These are phyloP conservation scores for Campaea margaritaria DNA, from an alignment of 2,888 invertebrate species.

Conservation along the genomic window DNA sequence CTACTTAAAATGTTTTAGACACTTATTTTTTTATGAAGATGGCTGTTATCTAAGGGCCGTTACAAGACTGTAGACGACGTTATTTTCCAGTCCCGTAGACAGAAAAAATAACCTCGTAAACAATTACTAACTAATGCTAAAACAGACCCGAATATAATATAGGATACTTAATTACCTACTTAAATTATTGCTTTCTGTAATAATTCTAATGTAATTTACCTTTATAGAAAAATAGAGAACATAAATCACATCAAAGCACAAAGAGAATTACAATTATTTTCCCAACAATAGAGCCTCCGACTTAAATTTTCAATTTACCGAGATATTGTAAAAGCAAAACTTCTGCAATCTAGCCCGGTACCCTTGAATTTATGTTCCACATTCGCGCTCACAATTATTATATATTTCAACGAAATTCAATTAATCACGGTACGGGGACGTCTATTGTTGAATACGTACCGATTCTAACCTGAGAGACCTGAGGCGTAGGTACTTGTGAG, in stretches of 20 bases:
- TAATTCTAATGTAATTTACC: too few species aligned
- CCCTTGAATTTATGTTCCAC: slow-evolving; percentile 19
- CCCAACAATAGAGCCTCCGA: slow-evolving; percentile 16
- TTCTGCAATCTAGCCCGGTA: slow-evolving; percentile 8
- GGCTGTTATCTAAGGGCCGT: too few species aligned
- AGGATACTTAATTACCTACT: too few species aligned
- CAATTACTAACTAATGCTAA: too few species aligned
- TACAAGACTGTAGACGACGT: too few species aligned
- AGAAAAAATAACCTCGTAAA: not conserved
- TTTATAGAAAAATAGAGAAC: not conserved
- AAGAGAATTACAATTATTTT: slow-evolving; percentile 24
- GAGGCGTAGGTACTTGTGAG: too few species aligned
- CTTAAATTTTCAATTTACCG: slow-evolving; percentile 18
- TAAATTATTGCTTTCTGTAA: too few species aligned
- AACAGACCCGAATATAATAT: too few species aligned
- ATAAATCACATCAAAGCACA: slow-evolving; percentile 20
- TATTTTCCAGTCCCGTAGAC: too few species aligned
- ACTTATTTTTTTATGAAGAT: too few species aligned
- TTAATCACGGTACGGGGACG: slow-evolving; percentile 42
- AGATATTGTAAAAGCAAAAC: slow-evolving; percentile 14
- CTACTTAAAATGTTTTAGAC: too few species aligned
- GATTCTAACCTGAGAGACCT: slow-evolving; percentile 1
- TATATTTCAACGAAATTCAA: slow-evolving; percentile 24
- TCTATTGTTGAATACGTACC: slow-evolving; percentile 24
- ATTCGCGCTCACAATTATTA: slow-evolving; percentile 19